Evolutionary conservation across 1,140 invertebrate genomes (phyloP).

Genomic region (Anoplolepis gracilipes): DNA sequence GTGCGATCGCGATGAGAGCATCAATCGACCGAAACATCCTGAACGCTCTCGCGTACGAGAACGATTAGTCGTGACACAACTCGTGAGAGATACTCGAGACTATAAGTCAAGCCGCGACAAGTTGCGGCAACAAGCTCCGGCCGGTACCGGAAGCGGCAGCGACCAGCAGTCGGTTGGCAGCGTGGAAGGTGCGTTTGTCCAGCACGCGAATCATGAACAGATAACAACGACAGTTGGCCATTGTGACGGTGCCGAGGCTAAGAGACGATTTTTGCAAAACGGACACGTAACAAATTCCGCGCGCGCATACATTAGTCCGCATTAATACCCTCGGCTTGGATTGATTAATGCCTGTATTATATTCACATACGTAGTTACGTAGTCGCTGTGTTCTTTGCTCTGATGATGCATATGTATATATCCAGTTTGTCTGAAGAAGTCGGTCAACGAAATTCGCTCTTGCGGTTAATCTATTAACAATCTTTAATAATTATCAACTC

Average conservation of each 20-base stretch:
- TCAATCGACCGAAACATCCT: background rate
- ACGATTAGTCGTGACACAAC: constrained; percentile 42
- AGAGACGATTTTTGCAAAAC: constrained; percentile 70
- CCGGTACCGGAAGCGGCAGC: constrained; percentile 51
- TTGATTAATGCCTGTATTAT: constrained; percentile 83
- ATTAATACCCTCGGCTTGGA: constrained; percentile 81
- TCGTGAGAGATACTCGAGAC: constrained; percentile 13
- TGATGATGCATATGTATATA: constrained; percentile 77
- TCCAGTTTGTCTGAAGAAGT: constrained; percentile 70
- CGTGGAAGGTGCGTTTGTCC: constrained; percentile 24
- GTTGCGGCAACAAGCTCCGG: constrained; percentile 23
- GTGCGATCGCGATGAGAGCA: constrained; percentile 24
- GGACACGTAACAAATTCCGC: constrained; percentile 78
- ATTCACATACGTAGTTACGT: constrained; percentile 70
- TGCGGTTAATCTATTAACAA: background rate
- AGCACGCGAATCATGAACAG: constrained; percentile 11
- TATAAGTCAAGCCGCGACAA: constrained; percentile 52
- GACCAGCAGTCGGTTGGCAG: constrained; percentile 19
- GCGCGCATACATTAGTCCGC: constrained; percentile 80
- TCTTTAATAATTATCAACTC: background rate
- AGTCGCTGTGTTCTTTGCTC: background rate
- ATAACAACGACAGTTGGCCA: constrained; percentile 60
- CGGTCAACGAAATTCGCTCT: background rate
- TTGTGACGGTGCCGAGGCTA: constrained; percentile 35
- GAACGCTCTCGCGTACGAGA: background rate